phyloP scores from a whole-genome alignment of 2,888 invertebrate genomes.

The Caenorhabditis parvicauda region DNA sequence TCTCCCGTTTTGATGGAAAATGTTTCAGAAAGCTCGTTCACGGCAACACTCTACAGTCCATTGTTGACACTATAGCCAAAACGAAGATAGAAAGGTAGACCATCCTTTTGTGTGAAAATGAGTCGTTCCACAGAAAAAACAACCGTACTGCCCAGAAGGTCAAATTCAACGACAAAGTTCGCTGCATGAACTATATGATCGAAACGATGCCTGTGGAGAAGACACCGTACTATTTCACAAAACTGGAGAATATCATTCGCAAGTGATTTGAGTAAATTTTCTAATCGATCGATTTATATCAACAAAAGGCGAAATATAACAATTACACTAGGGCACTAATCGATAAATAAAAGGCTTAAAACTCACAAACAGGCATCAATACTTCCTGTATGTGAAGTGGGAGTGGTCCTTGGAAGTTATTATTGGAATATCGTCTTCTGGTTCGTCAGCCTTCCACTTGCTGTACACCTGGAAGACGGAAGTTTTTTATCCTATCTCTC shows the following conservation, averaged over 20 bases:
- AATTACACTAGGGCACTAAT: no score
- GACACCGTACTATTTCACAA: conserved; percentile 10
- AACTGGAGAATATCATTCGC: conserved; percentile 12
- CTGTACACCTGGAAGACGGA: conserved; percentile 45
- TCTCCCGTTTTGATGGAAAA: not conserved
- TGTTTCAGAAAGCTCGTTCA: conserved; percentile 19
- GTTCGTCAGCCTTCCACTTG: conserved; percentile 55
- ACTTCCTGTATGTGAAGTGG: conserved; percentile 47
- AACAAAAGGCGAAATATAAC: no score
- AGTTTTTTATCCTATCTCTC: no score
- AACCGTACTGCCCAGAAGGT: not conserved
- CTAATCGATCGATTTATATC: no score
- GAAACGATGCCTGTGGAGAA: conserved; percentile 21
- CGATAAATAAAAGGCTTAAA: not conserved
- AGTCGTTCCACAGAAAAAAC: not conserved
- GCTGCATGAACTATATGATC: conserved; percentile 18
- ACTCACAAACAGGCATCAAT: conserved; percentile 11
- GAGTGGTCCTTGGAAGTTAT: conserved; percentile 50
- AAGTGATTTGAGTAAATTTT: no score
- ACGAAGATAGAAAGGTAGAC: conserved; percentile 1
- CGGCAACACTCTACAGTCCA: conserved; percentile 25
- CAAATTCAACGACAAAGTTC: conserved; percentile 7
- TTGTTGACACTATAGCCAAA: conserved; percentile 12
- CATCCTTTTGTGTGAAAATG: not conserved
- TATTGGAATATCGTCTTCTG: conserved; percentile 27